These are phyloP conservation scores for Polylopha cassiicola DNA, from an alignment of 2,888 invertebrate species.

Conservation along the genomic window DNA sequence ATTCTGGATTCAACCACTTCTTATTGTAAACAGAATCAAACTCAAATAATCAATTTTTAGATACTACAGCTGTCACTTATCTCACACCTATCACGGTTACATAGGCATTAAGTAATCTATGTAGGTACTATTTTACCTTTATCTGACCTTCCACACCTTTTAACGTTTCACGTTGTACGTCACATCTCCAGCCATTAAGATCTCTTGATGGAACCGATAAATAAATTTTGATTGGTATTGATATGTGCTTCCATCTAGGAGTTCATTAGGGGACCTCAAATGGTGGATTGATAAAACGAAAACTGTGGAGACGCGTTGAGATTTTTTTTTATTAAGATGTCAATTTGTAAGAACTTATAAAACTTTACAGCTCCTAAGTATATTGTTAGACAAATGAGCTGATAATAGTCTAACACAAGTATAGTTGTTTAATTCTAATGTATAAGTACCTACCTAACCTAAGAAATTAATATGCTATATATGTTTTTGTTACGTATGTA, in stretches of 20 bases:
- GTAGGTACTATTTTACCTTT: no score
- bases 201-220: slow-evolving; percentile 62
- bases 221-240: slow-evolving; percentile 71
- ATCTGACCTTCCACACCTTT: slow-evolving; percentile 39
- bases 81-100: not conserved
- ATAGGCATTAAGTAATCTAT: slow-evolving; percentile 2
- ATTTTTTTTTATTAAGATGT: not conserved
- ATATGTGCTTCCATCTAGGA: slow-evolving; percentile 70
- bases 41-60: no score
- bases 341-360: not conserved
- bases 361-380: no score
- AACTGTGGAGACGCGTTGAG: slow-evolving; percentile 25
- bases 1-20: no score
- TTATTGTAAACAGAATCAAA: no score
- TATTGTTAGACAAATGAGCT: no score
- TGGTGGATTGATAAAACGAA: slow-evolving; percentile 40
- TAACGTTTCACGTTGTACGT: slow-evolving; percentile 32
- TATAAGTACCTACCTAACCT: no score
- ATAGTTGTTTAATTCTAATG: no score
- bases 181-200: slow-evolving; percentile 57
- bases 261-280: slow-evolving; percentile 64
- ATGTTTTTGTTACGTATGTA: no score
- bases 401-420: no score
- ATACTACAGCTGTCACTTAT: no score
- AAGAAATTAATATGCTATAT: no score